A percentile compares a stretch with the other conserved stretches of the same genome.
Conservation (phyloP, 2,113 vertebrate species). For the Rhipidura dahli region DNA sequence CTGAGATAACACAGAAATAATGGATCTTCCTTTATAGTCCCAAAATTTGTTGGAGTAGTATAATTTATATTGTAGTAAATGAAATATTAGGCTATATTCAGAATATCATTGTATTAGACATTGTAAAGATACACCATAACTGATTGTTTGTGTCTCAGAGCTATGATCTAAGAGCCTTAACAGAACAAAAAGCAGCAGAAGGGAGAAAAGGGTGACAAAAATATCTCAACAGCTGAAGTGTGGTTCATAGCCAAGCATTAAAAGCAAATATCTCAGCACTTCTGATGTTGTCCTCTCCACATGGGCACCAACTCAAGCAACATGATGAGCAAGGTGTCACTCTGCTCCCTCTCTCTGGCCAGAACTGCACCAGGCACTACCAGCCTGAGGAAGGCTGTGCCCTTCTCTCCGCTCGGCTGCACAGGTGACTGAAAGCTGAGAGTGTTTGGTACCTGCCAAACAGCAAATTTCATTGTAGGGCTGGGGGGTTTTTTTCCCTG, state of each 20-base stretch:
- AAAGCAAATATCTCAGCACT: background rate
- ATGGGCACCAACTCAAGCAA: background rate
- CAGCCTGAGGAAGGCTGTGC: background rate
- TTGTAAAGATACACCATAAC: background rate
- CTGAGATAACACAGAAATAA: constrained; percentile 20
- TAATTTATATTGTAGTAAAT: constrained; percentile 10
- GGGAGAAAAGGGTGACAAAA: background rate
- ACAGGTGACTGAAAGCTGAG: background rate
- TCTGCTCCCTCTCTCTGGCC: background rate
- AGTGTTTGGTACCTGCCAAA: background rate
- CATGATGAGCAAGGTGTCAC: background rate
- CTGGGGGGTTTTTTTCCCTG: background rate
- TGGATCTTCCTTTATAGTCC: background rate
- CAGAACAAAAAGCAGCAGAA: background rate
- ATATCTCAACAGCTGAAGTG: background rate
- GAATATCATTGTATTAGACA: background rate
- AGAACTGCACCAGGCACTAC: background rate
- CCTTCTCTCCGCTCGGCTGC: background rate
- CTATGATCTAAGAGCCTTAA: background rate
- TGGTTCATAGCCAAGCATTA: background rate
- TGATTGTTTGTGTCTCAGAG: constrained; percentile 5
- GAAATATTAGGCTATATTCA: constrained; percentile 18
- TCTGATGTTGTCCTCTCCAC: background rate
- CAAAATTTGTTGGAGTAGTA: background rate
- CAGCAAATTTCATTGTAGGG: background rate